Percentiles rank a stretch among this genome's conserved stretches.
phyloP scores from a whole-genome alignment of 2,113 vertebrate species.

The Meriones unguiculatus region DNA sequence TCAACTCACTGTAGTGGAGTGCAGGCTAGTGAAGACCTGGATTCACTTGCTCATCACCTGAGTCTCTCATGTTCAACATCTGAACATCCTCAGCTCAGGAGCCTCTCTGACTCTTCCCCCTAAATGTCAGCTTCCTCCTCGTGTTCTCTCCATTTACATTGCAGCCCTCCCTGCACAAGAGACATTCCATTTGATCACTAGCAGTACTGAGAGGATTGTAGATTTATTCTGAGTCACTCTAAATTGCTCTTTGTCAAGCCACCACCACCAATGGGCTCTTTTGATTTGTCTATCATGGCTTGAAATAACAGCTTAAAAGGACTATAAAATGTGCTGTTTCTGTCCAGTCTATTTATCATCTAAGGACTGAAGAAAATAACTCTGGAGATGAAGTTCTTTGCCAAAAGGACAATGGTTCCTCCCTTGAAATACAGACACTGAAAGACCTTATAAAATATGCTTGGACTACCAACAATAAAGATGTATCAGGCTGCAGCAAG shows the following conservation, averaged over 20 bases:
- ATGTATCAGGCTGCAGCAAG: not conserved
- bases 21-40: constrained; percentile 15
- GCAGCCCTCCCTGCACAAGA: not conserved
- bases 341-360: not conserved
- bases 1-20: constrained; percentile 72
- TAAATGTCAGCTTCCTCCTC: not conserved
- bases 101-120: not conserved
- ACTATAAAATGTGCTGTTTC: not conserved
- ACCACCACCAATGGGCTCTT: not conserved
- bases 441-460: constrained; percentile 2
- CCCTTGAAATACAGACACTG: not conserved
- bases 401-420: not conserved
- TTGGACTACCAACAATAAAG: not conserved
- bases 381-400: not conserved
- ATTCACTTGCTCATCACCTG: constrained; percentile 44
- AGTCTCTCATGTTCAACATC: not conserved
- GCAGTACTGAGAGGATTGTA: not conserved
- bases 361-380: not conserved
- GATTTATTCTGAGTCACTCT: not conserved
- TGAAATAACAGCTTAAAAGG: not conserved
- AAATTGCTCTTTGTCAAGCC: not conserved
- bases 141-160: not conserved
- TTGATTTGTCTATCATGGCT: not conserved
- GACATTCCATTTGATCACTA: constrained; percentile 21
- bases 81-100: constrained; percentile 26